Base-by-base conservation (phyloP, 2,113 vertebrate genomes). In the Rhinoptilus africanus region DNA sequence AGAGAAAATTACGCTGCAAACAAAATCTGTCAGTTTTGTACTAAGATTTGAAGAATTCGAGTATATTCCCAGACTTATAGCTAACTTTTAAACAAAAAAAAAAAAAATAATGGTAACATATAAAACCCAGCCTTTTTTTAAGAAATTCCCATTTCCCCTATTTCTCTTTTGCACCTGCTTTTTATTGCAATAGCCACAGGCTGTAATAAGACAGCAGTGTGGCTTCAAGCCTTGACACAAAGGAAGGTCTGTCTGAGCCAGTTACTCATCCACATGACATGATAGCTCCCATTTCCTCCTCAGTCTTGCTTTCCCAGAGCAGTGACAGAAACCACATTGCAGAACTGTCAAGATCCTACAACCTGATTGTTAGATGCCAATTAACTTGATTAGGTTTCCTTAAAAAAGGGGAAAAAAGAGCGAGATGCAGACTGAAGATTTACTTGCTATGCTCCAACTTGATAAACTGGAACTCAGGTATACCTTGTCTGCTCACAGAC, bases 231-330 rank as follows among this genome's bases (percentile, higher is more conserved):
- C 37, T 13, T 37, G 62, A 57, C 74, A 97, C 96, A 97, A 97
- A 97, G 95, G 95, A 8, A 93, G 87, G 89, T 96, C 97, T 97
- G 97, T 97, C 91, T 94, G 41, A 92, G 81, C 62, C 92, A 79
- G 91, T 93, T 96, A 92, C 95, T 97, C 94, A 96, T 89, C 92
- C 94, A 19, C 95, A 97, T 82, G 97, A 97, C 97, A 96, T 88
- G 94, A 96, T 95, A 96, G 95, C 91, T 97, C 89, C 92, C 95
- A 92, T 97, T 97, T 97, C 96, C 97, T 97, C 95, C 89, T 79
- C 77, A 74, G 57, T 51, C 71, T 83, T 92, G 87, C 91, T 92
- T 97, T 97, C 96, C 89, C 97, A 97, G 89, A 88, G n/a, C 94
- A 43, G 20, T 92, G 95, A 96, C 95, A 97, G 89, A 96, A 96